Evolutionary conservation across 2,888 invertebrate genomes (phyloP), one percentile per base, ranked within the genome.

Genomic region (Uloborus plumipes): DNA sequence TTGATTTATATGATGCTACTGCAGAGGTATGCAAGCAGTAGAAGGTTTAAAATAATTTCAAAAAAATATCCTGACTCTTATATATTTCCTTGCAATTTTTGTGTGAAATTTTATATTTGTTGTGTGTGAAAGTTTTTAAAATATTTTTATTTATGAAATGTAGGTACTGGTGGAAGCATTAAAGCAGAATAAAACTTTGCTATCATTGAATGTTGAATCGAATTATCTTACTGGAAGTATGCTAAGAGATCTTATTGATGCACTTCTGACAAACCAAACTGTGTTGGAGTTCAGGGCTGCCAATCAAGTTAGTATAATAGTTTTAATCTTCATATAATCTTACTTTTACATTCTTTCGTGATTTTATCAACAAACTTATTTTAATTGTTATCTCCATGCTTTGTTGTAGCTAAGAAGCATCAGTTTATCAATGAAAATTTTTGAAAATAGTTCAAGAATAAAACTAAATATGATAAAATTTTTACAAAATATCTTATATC

Each of bases 221-320:
- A 99, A 99, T 92, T 97, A 96, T 91, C 94, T 99, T 89, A 95
- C 94, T 88, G 98, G 98, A 83, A 92, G 93, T 86, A 93, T 94
- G 84, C 92, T 99, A 88, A 94, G 97, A 86, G 93, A 92, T 89
- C 92, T 99, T 86, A 92, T 98, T 84, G 93, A 93, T 89, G 92
- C 97, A 74, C 92, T 99, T 88, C 93, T 98, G 85, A 93, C 93
- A 88, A 94, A 95, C 87, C 86, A 87, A 73, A 85, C 73, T n/a
- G 61, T 87, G 53, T 59, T 84, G 53, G 86, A 87, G 74, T 90
- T 53, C 90, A 93, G 98, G 89, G 97, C 97, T 86, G 94, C 97
- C 86, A 99, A 99, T 91, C 99, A 99, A 94, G 98, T 97, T 90
- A 87, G 85, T 70, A 20, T 58, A 22, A 0, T 18, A 47, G 49